Conservation (phyloP, 2,113 vertebrate genomes). For the Ictalurus furcatus region DNA sequence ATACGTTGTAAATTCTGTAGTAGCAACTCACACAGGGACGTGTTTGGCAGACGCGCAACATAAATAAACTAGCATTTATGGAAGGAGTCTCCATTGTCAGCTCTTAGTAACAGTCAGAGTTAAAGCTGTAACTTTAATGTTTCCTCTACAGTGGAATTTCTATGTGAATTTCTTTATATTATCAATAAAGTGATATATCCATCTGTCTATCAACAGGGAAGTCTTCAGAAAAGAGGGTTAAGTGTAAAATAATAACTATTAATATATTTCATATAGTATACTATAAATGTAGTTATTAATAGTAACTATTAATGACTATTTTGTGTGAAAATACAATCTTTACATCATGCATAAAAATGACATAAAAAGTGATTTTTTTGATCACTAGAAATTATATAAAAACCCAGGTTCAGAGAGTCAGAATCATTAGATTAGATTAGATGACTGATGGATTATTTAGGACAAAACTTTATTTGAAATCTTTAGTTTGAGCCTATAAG, state of each 20-base stretch:
- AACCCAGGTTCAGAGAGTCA: background rate
- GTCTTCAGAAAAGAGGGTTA: background rate
- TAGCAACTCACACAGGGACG: too few relatives aligned
- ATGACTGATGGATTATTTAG: background rate
- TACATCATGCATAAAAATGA: background rate
- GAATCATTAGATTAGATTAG: background rate
- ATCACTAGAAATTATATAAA: background rate
- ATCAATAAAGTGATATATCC: background rate
- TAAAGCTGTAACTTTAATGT: background rate
- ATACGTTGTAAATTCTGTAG: background rate
- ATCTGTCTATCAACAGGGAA: background rate
- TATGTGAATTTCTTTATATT: background rate
- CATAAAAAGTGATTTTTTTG: background rate
- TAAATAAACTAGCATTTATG: too few relatives aligned
- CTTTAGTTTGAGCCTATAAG: too few relatives aligned
- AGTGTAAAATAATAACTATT: background rate
- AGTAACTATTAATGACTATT: background rate
- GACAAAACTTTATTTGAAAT: background rate
- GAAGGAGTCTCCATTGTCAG: background rate
- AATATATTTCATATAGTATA: too few relatives aligned
- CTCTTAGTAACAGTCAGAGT: background rate
- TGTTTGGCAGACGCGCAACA: background rate
- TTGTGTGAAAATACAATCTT: background rate
- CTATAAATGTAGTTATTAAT: background rate
- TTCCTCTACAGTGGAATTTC: background rate